Evolutionary conservation across 2,888 invertebrate genomes (phyloP), one percentile per base, ranked within the genome.

Genomic region (Xestia ashworthii): DNA sequence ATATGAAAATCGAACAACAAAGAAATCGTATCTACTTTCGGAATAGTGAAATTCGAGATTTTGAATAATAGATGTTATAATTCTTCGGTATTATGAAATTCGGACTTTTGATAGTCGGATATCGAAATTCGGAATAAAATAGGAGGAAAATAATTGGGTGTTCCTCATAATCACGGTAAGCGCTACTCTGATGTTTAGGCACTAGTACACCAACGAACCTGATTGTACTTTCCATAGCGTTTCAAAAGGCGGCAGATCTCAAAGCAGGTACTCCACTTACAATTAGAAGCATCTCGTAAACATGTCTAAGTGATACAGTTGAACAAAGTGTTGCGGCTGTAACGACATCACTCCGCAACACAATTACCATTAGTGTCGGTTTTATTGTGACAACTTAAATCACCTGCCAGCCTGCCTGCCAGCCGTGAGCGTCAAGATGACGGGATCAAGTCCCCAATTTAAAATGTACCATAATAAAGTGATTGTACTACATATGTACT

Each of bases 321-420:
- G 75, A 80, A 82, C 82, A 87, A 87, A 87, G 76, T 88, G 88
- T 82, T 82, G 81, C 72, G 82, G 87, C 74, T 78, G 81, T 85
- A 87, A 90, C 87, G 86, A 86, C 85, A 83, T 89, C 87, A 90
- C 86, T 87, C 84, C 68, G 83, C 80, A 76, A 85, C 89, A 90
- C 91, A 91, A 91, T 92, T 89, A 91, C 88, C 90, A 91, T 91
- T 91, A 90, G 87, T 84, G 90, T 89, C 90, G 80, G 87, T 89
- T 90, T 89, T 89, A 91, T 87, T 87, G 90, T 90, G 88, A 90
- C 89, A 88, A 88, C 88, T 89, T 90, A 89, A 91, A 90, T 91
- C 89, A 90, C 89, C 87, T 89, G 87, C 85, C 87, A 82, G 71
- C 89, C 85, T 88, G 85, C 83, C 86, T 68, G 55, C 85, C 83